A percentile compares a stretch with the other conserved stretches of the same genome.
phyloP scores from a whole-genome alignment of 2,888 invertebrate genomes.

The Lamproptera curius region DNA sequence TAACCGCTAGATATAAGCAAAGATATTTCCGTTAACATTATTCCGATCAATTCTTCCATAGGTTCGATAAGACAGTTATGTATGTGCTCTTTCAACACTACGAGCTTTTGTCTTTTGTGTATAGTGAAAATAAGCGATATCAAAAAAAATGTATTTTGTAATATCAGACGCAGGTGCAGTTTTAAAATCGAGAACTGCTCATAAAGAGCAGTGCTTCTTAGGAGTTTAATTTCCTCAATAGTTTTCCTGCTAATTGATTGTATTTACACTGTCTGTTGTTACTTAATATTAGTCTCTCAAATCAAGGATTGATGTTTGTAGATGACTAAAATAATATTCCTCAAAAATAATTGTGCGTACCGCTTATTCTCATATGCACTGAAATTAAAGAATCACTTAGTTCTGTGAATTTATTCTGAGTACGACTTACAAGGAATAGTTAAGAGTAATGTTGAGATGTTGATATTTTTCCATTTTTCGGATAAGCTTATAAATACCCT shows the following conservation, averaged over 20 bases:
- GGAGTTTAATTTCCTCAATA: no score
- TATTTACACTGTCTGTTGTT: no score
- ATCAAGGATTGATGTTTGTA: no score
- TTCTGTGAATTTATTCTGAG: neutral
- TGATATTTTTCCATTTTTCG: neutral
- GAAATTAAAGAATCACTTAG: no score
- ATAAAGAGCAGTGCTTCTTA: no score
- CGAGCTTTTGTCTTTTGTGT: slow-evolving; percentile 18
- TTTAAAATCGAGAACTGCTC: slow-evolving; percentile 20
- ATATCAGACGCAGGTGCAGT: slow-evolving; percentile 18
- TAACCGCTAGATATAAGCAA: slow-evolving; percentile 8
- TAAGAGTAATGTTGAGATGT: neutral
- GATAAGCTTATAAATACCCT: neutral
- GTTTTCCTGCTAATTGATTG: no score
- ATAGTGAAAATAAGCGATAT: slow-evolving; percentile 7
- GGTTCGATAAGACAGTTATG: slow-evolving; percentile 10
- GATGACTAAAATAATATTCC: no score
- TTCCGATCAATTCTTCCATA: neutral
- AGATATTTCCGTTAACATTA: slow-evolving; percentile 10
- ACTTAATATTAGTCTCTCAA: no score
- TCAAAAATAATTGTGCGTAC: no score
- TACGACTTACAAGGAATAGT: neutral
- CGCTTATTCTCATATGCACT: no score
- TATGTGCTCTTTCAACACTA: slow-evolving; percentile 12
- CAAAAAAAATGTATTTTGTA: slow-evolving; percentile 7